Evolutionary conservation across 2,797 vertebrate genomes (phyloP).

Genomic region (Gastrophryne carolinensis): DNA sequence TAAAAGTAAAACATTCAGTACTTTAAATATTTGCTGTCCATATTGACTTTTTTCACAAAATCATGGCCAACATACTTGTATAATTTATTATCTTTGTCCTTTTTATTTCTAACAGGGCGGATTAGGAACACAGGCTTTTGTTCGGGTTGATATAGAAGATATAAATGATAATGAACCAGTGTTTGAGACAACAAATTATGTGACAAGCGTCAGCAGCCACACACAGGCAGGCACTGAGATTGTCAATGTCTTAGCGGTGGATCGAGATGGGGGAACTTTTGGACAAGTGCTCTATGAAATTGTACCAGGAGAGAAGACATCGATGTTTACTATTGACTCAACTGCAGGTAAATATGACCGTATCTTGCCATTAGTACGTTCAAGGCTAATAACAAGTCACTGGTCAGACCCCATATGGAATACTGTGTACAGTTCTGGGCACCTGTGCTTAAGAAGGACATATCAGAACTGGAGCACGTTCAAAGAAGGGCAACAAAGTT

Average conservation of each 20-base stretch:
- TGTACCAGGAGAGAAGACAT: constrained; percentile 74
- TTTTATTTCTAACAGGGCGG: constrained; percentile 76
- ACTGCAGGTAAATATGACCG: constrained; percentile 75
- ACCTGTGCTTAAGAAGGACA: too few relatives aligned
- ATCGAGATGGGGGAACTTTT: constrained; percentile 78
- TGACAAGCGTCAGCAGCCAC: constrained; percentile 80
- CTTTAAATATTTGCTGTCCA: background rate
- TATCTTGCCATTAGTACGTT: too few relatives aligned
- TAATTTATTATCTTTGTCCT: background rate
- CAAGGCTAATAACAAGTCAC: too few relatives aligned
- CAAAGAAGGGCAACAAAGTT: too few relatives aligned
- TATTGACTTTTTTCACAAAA: background rate
- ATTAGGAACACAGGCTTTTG: constrained; percentile 84
- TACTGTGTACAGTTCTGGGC: too few relatives aligned
- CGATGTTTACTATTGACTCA: constrained; percentile 78
- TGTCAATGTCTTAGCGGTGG: constrained; percentile 78
- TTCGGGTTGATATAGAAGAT: constrained; percentile 87
- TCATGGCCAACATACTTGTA: too few relatives aligned
- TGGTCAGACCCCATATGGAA: too few relatives aligned
- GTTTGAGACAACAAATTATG: constrained; percentile 80
- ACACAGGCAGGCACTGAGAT: constrained; percentile 81
- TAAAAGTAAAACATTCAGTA: background rate
- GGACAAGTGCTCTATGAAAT: constrained; percentile 81
- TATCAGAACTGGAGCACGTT: too few relatives aligned
- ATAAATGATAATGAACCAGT: constrained; percentile 86